A percentile compares a stretch with the other conserved stretches of the same genome.
phyloP scores from a whole-genome alignment of 2,888 invertebrate species.

The Idaea dimidiata region DNA sequence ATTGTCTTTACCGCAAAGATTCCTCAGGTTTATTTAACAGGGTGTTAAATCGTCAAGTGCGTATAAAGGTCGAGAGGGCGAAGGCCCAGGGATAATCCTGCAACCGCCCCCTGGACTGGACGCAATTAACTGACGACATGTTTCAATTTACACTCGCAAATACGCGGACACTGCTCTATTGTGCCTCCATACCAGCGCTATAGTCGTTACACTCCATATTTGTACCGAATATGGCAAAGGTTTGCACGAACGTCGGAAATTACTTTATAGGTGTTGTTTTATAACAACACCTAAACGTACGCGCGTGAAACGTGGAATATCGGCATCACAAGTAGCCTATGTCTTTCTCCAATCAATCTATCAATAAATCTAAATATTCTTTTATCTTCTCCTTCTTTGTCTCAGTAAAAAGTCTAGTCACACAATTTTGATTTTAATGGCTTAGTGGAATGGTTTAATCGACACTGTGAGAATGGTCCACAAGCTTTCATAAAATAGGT shows the following conservation, averaged over 20 bases:
- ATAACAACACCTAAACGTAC: no score
- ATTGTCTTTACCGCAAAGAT: conserved; percentile 4
- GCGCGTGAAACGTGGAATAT: no score
- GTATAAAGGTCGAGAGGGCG: conserved; percentile 41
- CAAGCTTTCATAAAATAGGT: background rate
- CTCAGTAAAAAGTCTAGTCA: no score
- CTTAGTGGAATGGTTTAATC: background rate
- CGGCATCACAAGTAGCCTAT: no score
- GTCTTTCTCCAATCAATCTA: no score
- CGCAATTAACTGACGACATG: conserved; percentile 75
- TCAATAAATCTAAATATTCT: no score
- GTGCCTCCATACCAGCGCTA: conserved; percentile 34
- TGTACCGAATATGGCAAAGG: conserved; percentile 25
- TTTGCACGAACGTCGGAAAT: no score
- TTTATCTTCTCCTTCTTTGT: no score
- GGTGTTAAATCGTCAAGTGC: conserved; percentile 29
- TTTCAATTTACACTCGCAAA: conserved; percentile 78
- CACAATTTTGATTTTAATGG: no score
- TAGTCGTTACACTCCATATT: conserved; percentile 22
- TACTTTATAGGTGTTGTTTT: no score
- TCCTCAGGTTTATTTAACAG: conserved; percentile 28
- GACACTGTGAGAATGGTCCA: no score
- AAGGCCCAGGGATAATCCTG: conserved; percentile 54
- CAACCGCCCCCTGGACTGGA: conserved; percentile 51
- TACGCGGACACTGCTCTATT: conserved; percentile 53